phyloP scores from a whole-genome alignment of 2,888 invertebrate genomes.

The Tenthredo distinguenda region DNA sequence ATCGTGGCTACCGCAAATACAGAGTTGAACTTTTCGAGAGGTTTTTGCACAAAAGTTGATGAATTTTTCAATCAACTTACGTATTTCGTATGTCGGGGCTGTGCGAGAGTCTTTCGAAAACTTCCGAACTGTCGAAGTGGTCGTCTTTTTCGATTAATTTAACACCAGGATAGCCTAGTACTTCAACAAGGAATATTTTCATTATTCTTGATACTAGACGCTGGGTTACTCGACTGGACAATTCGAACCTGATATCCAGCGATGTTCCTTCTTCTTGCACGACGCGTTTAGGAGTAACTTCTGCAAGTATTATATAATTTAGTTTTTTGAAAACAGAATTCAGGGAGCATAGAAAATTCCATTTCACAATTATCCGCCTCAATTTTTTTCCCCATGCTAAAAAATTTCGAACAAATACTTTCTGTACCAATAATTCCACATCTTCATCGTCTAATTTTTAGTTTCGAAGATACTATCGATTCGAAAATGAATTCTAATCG shows the following conservation, averaged over 20 bases:
- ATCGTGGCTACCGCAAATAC: not conserved
- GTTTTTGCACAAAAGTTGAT: slow-evolving; percentile 4
- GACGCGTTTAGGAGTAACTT: slow-evolving; percentile 79
- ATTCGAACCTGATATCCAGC: slow-evolving; percentile 79
- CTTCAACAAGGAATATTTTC: slow-evolving; percentile 80
- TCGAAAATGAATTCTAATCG: no score
- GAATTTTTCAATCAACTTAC: slow-evolving; percentile 65
- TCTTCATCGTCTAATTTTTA: no score
- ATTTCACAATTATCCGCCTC: not conserved
- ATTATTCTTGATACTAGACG: slow-evolving; percentile 81
- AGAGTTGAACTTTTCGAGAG: not conserved
- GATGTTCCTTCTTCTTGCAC: slow-evolving; percentile 75
- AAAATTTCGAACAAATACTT: no score
- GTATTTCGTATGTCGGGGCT: slow-evolving; percentile 59
- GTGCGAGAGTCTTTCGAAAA: slow-evolving; percentile 74
- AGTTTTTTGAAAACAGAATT: no score
- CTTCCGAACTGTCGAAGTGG: slow-evolving; percentile 74
- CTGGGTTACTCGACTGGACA: slow-evolving; percentile 81
- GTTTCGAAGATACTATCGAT: no score
- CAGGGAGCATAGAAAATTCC: not conserved
- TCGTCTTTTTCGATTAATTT: slow-evolving; percentile 77
- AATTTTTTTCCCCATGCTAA: no score
- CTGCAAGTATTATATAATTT: slow-evolving; percentile 68
- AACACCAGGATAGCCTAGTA: slow-evolving; percentile 79
- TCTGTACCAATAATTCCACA: not conserved